Evolutionary conservation across 2,797 vertebrate genomes (phyloP).

Genomic region (Pipistrellus pipistrellus): DNA sequence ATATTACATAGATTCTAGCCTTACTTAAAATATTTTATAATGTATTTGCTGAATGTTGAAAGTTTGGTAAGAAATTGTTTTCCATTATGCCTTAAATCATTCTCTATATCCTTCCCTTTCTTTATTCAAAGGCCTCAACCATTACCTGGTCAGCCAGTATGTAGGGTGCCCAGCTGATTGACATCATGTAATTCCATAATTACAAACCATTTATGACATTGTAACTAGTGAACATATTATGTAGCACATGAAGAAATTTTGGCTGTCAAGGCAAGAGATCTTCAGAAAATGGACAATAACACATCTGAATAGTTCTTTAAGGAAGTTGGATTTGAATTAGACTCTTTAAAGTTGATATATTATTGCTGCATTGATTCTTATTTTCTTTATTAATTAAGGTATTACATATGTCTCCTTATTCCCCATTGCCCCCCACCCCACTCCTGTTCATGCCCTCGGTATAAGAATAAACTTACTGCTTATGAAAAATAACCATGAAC

Average conservation of each 20-base stretch:
- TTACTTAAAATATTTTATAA: not conserved
- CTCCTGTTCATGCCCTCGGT: too few species aligned
- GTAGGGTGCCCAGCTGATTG: not conserved
- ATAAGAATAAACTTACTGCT: not conserved
- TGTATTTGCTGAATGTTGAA: not conserved
- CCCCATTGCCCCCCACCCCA: too few species aligned
- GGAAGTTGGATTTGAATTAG: not conserved
- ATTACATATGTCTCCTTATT: too few species aligned
- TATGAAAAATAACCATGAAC: slow-evolving; percentile 29
- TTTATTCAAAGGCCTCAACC: not conserved
- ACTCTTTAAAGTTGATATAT: not conserved
- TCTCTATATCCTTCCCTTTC: not conserved
- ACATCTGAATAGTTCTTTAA: not conserved
- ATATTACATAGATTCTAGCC: slow-evolving; percentile 2
- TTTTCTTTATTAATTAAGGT: too few species aligned
- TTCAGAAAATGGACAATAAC: accelerated
- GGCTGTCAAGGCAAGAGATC: not conserved
- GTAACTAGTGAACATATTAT: slow-evolving; percentile 34
- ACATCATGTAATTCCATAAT: not conserved
- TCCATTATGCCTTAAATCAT: not conserved
- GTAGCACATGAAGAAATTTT: not conserved
- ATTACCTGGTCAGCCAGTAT: not conserved
- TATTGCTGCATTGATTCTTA: not conserved
- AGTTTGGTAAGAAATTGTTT: not conserved
- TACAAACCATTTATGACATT: slow-evolving; percentile 1